A percentile compares a stretch with the other conserved stretches of the same genome.
Evolutionary conservation across 2,113 vertebrate species (phyloP).

Genomic region (Thymallus thymallus): DNA sequence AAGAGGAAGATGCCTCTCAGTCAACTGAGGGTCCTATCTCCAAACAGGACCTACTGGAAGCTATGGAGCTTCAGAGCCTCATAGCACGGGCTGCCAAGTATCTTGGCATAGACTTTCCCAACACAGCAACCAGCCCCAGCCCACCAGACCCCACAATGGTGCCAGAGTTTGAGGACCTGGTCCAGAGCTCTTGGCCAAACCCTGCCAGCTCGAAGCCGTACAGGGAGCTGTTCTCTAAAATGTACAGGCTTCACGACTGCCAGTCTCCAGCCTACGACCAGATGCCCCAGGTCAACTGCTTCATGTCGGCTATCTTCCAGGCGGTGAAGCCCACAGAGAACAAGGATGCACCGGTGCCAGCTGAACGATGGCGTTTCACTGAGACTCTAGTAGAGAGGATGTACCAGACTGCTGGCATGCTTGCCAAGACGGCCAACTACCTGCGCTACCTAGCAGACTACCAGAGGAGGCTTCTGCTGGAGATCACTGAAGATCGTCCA

Average conservation of each 20-base stretch:
- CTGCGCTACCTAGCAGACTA: constrained; percentile 52
- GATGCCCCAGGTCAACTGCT: constrained; percentile 49
- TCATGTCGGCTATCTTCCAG: constrained; percentile 53
- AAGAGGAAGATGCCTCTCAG: constrained; percentile 10
- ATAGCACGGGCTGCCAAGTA: constrained; percentile 41
- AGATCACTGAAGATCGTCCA: constrained; percentile 32
- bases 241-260: constrained; percentile 47
- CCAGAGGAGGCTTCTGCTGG: constrained; percentile 38
- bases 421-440: constrained; percentile 52
- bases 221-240: constrained; percentile 35
- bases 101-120: constrained; percentile 36
- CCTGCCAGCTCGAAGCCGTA: constrained; percentile 45
- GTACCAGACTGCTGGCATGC: constrained; percentile 52
- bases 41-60: constrained; percentile 32
- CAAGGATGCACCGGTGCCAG: constrained; percentile 8
- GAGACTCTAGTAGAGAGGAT: constrained; percentile 46
- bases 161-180: constrained; percentile 46
- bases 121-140: background rate
- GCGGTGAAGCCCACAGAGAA: constrained; percentile 39
- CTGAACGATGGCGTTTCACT: constrained; percentile 33
- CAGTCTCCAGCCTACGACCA: constrained; percentile 43
- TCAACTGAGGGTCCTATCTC: constrained; percentile 11
- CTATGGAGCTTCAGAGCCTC: constrained; percentile 41
- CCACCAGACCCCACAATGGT: constrained; percentile 37
- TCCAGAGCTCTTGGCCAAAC: constrained; percentile 52